phyloP scores from a whole-genome alignment of 2,888 invertebrate genomes.

The Rotaria macrura region DNA sequence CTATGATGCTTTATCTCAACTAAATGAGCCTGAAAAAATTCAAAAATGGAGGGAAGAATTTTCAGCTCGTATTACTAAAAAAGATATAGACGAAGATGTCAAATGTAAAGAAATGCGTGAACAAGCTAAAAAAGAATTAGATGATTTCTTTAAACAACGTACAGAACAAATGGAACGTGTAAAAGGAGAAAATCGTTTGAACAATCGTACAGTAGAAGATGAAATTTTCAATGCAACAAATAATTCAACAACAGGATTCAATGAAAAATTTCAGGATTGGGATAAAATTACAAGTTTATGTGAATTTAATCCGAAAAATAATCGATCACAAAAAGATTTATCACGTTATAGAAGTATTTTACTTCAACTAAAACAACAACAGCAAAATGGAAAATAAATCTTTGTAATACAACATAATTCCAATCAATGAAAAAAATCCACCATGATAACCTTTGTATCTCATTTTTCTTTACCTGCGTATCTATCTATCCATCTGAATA shows the following conservation, averaged over 20 bases:
- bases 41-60: conserved; percentile 80
- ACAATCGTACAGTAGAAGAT: conserved; percentile 61
- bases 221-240: not conserved
- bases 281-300: conserved; percentile 87
- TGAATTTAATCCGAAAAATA: conserved; percentile 88
- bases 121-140: conserved; percentile 84
- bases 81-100: conserved; percentile 73
- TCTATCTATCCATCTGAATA: too few relatives aligned
- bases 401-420: not conserved
- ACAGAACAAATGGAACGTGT: conserved; percentile 86
- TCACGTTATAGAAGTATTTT: conserved; percentile 88
- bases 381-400: not conserved
- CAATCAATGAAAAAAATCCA: too few relatives aligned
- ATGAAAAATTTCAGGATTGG: conserved; percentile 62
- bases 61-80: conserved; percentile 70
- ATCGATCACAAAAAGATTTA: conserved; percentile 76
- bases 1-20: conserved; percentile 23
- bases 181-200: conserved; percentile 78
- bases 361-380: conserved; percentile 60
- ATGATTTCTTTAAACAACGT: conserved; percentile 94
- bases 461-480: too few relatives aligned
- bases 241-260: not conserved
- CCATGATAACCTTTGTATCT: too few relatives aligned
- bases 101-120: conserved; percentile 78
- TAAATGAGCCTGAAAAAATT: conserved; percentile 30